Conservation (phyloP, 2,888 invertebrate genomes). For the Chymomyza procnemis region DNA sequence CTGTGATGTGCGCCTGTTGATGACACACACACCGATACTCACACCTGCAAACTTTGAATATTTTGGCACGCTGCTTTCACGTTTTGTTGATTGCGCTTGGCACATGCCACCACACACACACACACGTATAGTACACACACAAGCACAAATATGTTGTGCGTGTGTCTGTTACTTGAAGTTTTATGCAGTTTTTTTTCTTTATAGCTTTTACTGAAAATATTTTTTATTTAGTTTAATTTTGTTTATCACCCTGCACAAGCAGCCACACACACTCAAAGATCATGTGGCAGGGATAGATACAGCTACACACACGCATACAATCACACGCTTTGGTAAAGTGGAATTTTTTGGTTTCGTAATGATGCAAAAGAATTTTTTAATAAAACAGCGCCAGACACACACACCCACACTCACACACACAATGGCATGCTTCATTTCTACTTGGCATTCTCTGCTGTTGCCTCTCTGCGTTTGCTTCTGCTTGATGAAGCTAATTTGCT, state of each 20-base stretch:
- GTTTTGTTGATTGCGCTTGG: conserved; percentile 5
- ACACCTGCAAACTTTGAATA: neutral
- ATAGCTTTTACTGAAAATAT: neutral
- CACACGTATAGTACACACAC: neutral
- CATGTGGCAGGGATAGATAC: neutral
- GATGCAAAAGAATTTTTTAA: conserved; percentile 48
- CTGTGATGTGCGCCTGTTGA: conserved; percentile 36
- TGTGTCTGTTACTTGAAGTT: neutral
- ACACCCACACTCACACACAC: neutral
- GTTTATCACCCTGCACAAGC: conserved; percentile 3
- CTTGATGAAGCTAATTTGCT: conserved; percentile 45
- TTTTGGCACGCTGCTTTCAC: neutral
- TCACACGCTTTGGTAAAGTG: neutral
- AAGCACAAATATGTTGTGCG: neutral
- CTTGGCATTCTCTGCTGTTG: neutral
- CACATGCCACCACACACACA: neutral
- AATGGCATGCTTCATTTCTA: neutral
- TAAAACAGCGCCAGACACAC: conserved; percentile 15
- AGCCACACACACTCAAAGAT: neutral
- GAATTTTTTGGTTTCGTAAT: conserved; percentile 42
- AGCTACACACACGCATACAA: neutral
- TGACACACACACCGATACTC: conserved; percentile 5
- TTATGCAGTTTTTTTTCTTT: neutral
- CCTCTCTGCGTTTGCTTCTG: neutral
- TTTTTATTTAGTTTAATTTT: conserved; percentile 8